Evolutionary conservation across 2,888 invertebrate species (phyloP), one percentile per base, ranked within the genome.

Genomic region (Euproctis similis): DNA sequence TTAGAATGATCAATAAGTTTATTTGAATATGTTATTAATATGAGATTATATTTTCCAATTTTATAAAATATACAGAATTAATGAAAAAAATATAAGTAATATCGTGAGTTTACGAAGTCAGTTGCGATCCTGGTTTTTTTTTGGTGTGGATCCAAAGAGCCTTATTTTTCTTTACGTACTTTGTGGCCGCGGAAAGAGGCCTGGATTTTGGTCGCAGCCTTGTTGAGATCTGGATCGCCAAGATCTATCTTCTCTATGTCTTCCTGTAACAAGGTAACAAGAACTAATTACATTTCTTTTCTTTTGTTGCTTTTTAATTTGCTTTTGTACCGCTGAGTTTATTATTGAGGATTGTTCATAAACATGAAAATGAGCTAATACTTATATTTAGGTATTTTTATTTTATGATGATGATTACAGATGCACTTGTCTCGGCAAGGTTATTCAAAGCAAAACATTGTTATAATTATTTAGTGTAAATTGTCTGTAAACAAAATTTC

Each of bases 161-260:
- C 51, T 68, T 81, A 85, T 65, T 84, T 82, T 29, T 92, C 93
- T 76, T 93, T 93, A 80, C 94, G 94, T 31, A 90, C 92, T 85
- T 93, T 92, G 82, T 95, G 94, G 37, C 94, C 94, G 44, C 95
- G 90, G 90, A 96, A 95, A 26, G 95, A 94, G 30, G 95, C 95
- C 68, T 96, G 95, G 44, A 96, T 96, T 85, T 95, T 95, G 37
- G 94, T 93, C 13, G 96, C 96, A 1, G 95, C 95, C 68, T 94
- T 93, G 77, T 94, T 91, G 56, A 95, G 81, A 51, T 95, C 93
- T 9, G 95, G 95, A 82, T 96, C 95, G 41, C 90, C 87, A 44
- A 94, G 86, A 75, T 95, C 95, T 47, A 95, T 93, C 66, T 93
- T 93, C 70, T 94, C 86, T 62, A 95, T 93, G 63, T 95, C 92